A percentile compares a stretch with the other conserved stretches of the same genome.
These are phyloP conservation scores for Panthera leo DNA, from an alignment of 2,113 vertebrate species.

Conservation along the genomic window DNA sequence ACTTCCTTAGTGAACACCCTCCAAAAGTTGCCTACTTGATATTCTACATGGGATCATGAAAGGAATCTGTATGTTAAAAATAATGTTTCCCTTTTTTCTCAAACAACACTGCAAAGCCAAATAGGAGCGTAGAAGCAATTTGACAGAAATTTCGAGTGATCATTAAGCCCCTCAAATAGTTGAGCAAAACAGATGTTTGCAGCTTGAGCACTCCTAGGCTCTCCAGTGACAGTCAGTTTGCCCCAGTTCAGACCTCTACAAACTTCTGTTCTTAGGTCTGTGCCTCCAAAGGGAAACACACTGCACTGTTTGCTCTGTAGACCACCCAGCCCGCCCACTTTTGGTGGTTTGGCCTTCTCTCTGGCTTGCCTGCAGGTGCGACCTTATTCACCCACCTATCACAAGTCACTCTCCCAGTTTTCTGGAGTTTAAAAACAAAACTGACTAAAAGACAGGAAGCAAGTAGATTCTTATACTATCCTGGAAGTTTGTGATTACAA, in stretches of 20 bases:
- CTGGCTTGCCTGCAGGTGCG: constrained; percentile 84
- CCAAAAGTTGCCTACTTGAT: background rate
- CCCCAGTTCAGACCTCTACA: background rate
- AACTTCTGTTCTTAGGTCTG: constrained; percentile 73
- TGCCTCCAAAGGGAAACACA: constrained; percentile 70
- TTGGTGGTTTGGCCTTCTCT: constrained; percentile 82
- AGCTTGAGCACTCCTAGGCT: background rate
- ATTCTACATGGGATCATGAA: background rate
- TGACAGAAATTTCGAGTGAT: background rate
- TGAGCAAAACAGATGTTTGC: rapidly evolving
- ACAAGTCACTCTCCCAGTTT: constrained; percentile 71
- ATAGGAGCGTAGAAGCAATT: background rate
- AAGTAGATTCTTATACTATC: constrained; percentile 52
- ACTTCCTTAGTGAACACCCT: background rate
- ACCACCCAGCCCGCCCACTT: constrained; percentile 80
- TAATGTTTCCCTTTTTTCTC: background rate
- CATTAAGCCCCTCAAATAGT: background rate
- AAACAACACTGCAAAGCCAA: background rate
- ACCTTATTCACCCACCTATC: constrained; percentile 77
- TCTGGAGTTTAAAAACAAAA: constrained; percentile 72
- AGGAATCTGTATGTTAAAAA: background rate
- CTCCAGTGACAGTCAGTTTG: background rate
- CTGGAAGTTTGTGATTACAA: constrained; percentile 66
- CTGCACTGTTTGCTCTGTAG: constrained; percentile 74
- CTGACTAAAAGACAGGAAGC: constrained; percentile 43